These are phyloP conservation scores for Drosophila miranda DNA, from an alignment of 1,140 invertebrate genomes.

Conservation along the genomic window DNA sequence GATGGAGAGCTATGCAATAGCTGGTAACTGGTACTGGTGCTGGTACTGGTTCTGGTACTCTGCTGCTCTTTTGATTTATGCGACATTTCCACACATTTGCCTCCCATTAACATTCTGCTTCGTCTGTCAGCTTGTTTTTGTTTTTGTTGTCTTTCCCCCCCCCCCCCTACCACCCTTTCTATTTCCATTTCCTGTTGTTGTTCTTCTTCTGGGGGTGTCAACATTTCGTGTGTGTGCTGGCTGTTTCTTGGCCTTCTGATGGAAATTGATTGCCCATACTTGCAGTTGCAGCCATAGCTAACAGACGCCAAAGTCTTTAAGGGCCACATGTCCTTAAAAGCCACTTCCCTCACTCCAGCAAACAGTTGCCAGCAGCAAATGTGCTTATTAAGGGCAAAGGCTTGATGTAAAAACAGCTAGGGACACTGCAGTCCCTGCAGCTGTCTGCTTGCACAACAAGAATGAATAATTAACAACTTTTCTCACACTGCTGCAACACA, in stretches of 20 bases:
- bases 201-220: conserved; percentile 1
- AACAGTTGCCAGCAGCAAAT: too few species aligned
- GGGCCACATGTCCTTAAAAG: too few species aligned
- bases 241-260: conserved; percentile 24
- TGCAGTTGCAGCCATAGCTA: conserved; percentile 1
- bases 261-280: conserved; percentile 53
- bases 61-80: conserved; percentile 66
- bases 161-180: too few species aligned
- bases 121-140: conserved; percentile 17
- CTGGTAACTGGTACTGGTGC: neutral
- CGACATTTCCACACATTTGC: conserved; percentile 63
- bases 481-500: neutral
- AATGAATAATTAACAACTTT: conserved; percentile 47
- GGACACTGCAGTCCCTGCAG: neutral
- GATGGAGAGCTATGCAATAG: neutral
- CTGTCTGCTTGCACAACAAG: conserved; percentile 2
- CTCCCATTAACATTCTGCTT: conserved; percentile 68
- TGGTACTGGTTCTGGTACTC: neutral
- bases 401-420: neutral
- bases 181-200: neutral
- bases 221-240: too few species aligned
- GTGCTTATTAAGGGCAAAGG: neutral
- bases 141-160: conserved; percentile 1
- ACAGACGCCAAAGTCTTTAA: neutral
- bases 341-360: too few species aligned